Conservation (phyloP, 2,888 invertebrate species). For the Mythimna vitellina region DNA sequence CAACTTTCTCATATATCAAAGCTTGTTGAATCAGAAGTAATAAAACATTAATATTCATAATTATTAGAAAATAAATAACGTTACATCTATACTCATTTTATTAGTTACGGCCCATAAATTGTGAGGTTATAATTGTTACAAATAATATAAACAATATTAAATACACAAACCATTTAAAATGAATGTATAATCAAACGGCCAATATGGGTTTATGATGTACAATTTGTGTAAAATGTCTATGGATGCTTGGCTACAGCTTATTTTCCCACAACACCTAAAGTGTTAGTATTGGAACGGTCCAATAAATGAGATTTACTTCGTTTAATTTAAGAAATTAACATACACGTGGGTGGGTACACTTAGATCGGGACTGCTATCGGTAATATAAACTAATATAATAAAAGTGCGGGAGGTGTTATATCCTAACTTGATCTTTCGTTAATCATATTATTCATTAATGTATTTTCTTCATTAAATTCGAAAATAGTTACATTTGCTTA, state of each 20-base stretch:
- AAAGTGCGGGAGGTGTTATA: slow-evolving; percentile 45
- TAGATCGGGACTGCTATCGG: slow-evolving; percentile 58
- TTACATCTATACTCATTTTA: slow-evolving; percentile 57
- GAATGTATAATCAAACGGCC: slow-evolving; percentile 70
- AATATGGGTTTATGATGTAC: slow-evolving; percentile 68
- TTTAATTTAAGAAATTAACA: slow-evolving; percentile 77
- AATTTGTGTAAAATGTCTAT: slow-evolving; percentile 63
- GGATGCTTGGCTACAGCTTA: slow-evolving; percentile 68
- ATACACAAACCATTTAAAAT: slow-evolving; percentile 71
- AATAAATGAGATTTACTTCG: slow-evolving; percentile 82
- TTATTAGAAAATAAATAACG: slow-evolving; percentile 60
- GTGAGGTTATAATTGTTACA: slow-evolving; percentile 60
- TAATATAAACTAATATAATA: slow-evolving; percentile 55
- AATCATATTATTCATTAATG: slow-evolving; percentile 11
- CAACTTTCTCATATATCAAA: slow-evolving; percentile 44
- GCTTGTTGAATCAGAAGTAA: slow-evolving; percentile 40
- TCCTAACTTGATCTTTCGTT: slow-evolving; percentile 39
- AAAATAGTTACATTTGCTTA: neutral
- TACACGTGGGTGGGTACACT: slow-evolving; percentile 78
- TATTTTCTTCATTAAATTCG: neutral
- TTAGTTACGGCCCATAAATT: slow-evolving; percentile 57
- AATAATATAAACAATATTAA: slow-evolving; percentile 71
- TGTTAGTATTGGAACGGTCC: slow-evolving; percentile 73
- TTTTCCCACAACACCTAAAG: slow-evolving; percentile 80
- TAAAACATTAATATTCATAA: slow-evolving; percentile 62